Percentiles rank a stretch among this genome's conserved stretches.
Evolutionary conservation across 2,888 invertebrate species (phyloP).

Genomic region (Dicranocentrus wangi): DNA sequence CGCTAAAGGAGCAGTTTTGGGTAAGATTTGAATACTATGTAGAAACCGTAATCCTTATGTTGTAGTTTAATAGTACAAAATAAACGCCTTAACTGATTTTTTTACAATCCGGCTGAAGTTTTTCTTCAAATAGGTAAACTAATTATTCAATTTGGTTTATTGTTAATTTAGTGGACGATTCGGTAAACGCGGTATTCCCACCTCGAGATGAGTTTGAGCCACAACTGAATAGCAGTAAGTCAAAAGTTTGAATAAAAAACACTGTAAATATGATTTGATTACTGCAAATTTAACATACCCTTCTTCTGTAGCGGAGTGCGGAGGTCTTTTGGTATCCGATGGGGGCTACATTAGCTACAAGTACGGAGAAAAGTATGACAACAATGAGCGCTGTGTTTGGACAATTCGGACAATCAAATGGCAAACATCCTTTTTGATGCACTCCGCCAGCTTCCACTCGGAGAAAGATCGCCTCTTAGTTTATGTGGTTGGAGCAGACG

Average conservation of each 20-base stretch:
- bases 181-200: neutral
- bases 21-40: too few species aligned
- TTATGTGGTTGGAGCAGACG: slow-evolving; percentile 28
- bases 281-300: too few species aligned
- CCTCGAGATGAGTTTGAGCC: neutral
- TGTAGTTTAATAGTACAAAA: too few species aligned
- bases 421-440: slow-evolving; percentile 48
- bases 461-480: slow-evolving; percentile 37
- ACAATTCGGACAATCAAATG: slow-evolving; percentile 52
- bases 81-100: too few species aligned
- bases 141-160: too few species aligned
- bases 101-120: too few species aligned
- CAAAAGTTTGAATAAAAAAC: neutral
- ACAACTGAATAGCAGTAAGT: slow-evolving; percentile 41
- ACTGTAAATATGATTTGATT: neutral
- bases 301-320: slow-evolving; percentile 50
- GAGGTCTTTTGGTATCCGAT: slow-evolving; percentile 31
- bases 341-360: slow-evolving; percentile 50
- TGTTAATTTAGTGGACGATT: too few species aligned
- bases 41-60: too few species aligned
- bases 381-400: slow-evolving; percentile 65
- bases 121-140: too few species aligned
- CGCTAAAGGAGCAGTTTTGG: slow-evolving; percentile 1
- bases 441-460: slow-evolving; percentile 36
- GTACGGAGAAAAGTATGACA: slow-evolving; percentile 24